A percentile compares a stretch with the other conserved stretches of the same genome.
phyloP scores from a whole-genome alignment of 2,888 invertebrate genomes.

The Dryocosmus kuriphilus region DNA sequence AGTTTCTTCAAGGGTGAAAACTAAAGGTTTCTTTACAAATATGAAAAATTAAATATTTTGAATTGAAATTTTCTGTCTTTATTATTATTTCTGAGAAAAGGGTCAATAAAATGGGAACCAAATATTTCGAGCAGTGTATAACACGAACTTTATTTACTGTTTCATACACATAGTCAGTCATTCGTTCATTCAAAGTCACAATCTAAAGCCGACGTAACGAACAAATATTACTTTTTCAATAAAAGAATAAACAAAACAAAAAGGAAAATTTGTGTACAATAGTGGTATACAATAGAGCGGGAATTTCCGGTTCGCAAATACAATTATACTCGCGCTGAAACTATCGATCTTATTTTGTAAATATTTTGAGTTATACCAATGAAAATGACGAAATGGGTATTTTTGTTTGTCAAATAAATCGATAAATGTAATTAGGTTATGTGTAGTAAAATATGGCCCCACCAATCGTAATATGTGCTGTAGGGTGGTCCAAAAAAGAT shows the following conservation, averaged over 20 bases:
- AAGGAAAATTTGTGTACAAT: not conserved
- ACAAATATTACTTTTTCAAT: not conserved
- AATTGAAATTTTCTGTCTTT: not conserved
- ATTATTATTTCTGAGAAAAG: not conserved
- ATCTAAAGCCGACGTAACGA: constrained; percentile 9
- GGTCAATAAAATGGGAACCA: not conserved
- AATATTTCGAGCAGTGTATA: not conserved
- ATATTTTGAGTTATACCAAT: not conserved
- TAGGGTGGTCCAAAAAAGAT: too few relatives aligned
- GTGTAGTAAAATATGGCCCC: constrained; percentile 29
- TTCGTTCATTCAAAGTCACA: constrained; percentile 12
- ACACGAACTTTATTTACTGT: constrained; percentile 29
- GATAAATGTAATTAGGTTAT: not conserved
- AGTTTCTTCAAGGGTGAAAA: too few relatives aligned
- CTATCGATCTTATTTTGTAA: not conserved
- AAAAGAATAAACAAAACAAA: not conserved
- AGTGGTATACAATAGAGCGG: not conserved
- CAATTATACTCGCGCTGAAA: not conserved
- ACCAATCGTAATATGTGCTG: constrained; percentile 10
- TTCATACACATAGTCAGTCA: constrained; percentile 27
- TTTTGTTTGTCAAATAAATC: not conserved
- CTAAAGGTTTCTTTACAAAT: too few relatives aligned
- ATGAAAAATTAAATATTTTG: not conserved
- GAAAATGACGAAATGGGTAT: not conserved
- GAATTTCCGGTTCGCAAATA: not conserved